Evolutionary conservation across 1,140 invertebrate genomes (phyloP), one percentile per base, ranked within the genome.

Genomic region (Drosophila baimaii): DNA sequence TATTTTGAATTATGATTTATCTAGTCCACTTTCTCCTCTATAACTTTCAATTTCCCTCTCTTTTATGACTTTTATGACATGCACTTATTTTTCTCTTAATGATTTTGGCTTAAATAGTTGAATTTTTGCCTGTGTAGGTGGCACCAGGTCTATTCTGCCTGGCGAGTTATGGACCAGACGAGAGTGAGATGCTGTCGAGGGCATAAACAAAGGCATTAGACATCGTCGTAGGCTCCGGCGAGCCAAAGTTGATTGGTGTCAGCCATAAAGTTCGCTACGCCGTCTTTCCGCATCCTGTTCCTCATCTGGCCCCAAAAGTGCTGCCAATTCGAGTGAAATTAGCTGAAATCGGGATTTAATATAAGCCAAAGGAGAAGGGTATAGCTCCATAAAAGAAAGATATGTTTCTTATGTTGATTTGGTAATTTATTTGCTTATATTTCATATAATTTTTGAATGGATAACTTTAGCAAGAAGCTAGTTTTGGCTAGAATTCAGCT

Each of bases 231-330:
- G 81, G 58, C 55, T 66, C 57, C 54, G 69, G 72, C 79, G 64
- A 83, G 77, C 58, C 64, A 90, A 86, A 90, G 86, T 90, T 90
- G 86, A 90, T 90, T 90, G 86, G 79, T 90, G 86, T 83, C 82
- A 81, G 86, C 82, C 79, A 90, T 90, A 90, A 90, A 90, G 77
- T 90, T 86, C 43, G 65, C 61, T 71, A 72, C 51, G 62, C 57
- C 46, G 58, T 37, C 59, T 82, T 47, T 80, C 63, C 74, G 75
- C 31, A 65, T 72, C 69, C 61, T 80, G 62, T 69, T 65, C 49
- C 51, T 43, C 46, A 31, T 23, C 27, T 44, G 41, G 23, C n/a
- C 19, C 25, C 12, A 17, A 5, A 21, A 66, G 65, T 33, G 65
- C 0, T 66, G 65, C 21, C 12, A 25, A 66, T n/a, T 10, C 3